Evolutionary conservation across 2,797 vertebrate genomes (phyloP).

Genomic region (Myotis findleyi): DNA sequence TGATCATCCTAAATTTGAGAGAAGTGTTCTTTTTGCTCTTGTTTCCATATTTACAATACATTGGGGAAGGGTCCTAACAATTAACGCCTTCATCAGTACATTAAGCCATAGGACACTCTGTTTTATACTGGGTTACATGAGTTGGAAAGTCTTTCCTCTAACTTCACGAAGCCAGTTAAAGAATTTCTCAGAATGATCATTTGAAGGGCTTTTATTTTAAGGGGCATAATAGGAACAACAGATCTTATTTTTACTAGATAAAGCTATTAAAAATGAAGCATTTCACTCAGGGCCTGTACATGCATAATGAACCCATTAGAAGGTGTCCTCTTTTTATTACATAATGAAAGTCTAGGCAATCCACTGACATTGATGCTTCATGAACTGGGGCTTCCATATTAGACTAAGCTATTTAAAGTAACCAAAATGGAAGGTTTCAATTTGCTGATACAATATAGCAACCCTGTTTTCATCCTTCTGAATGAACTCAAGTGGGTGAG

Average conservation of each 20-base stretch:
- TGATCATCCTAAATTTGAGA: slow-evolving; percentile 73
- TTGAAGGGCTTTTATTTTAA: slow-evolving; percentile 53
- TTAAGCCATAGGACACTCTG: neutral
- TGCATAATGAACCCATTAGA: slow-evolving; percentile 31
- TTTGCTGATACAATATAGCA: neutral
- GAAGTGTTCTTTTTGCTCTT: slow-evolving; percentile 71
- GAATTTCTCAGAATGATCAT: slow-evolving; percentile 9
- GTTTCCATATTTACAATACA: slow-evolving; percentile 32
- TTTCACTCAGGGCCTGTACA: neutral
- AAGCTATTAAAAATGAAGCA: slow-evolving; percentile 35
- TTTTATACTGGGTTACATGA: neutral
- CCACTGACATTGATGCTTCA: slow-evolving; percentile 36
- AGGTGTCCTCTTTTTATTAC: slow-evolving; percentile 1
- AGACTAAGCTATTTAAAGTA: slow-evolving; percentile 50
- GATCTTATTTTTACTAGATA: slow-evolving; percentile 48
- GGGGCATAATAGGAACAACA: neutral
- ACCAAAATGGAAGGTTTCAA: neutral
- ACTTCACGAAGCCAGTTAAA: neutral
- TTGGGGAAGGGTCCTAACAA: neutral
- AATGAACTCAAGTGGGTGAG: neutral
- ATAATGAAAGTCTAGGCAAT: slow-evolving; percentile 38
- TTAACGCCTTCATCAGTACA: slow-evolving; percentile 71
- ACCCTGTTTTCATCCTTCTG: neutral
- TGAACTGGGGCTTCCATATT: neutral
- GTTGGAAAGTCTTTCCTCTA: slow-evolving; percentile 8